Evolutionary conservation across 1,140 invertebrate species (phyloP), one percentile per base, ranked within the genome.

Genomic region (Ladona fulva): DNA sequence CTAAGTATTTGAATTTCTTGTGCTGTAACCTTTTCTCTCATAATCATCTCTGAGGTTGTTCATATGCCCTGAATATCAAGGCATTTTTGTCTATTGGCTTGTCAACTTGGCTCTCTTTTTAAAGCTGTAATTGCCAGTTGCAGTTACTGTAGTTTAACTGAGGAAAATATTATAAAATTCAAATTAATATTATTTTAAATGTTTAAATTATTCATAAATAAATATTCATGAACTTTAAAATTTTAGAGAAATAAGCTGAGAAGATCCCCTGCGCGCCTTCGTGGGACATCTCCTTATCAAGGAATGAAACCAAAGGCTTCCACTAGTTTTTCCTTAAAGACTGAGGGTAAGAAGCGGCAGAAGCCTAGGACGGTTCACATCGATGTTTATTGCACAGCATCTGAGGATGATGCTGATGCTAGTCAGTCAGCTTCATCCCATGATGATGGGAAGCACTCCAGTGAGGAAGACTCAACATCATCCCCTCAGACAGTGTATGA

Each of bases 381-480:
- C 59, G 92, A 93, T 83, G 92, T 93, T 6, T 93, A 93, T 80
- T 93, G 92, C 81, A 92, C 91, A 0, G 91, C 90, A 0, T 91
- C 91, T 1, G 91, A 92, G 79, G 85, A 87, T n/a, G 89, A 90
- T 59, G 85, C 84, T 11, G 86, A 85, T 77, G 52, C 77, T 77
- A 66, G 79, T 22, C 77, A 78, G 14, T 79, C 80, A 10, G 82
- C 82, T 25, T 83, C 86, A n/a, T 80, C 77, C 24, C 82, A 81
- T 1, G 86, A 86, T 42, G 87, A 84, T 14, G 82, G 84, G 7
- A 66, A 66, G n/a, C 24, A 74, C 0, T 25, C 19, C 0, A 78
- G 79, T 73, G 81, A 81, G 6, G 79, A 84, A 7, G 83, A 83
- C 42, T 85, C 84, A 0, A 84, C 84, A 37, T 87, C 88, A 0